Percentiles rank a stretch among this genome's conserved stretches.
phyloP scores from a whole-genome alignment of 2,888 invertebrate genomes.

The Pterobdella sp. region DNA sequence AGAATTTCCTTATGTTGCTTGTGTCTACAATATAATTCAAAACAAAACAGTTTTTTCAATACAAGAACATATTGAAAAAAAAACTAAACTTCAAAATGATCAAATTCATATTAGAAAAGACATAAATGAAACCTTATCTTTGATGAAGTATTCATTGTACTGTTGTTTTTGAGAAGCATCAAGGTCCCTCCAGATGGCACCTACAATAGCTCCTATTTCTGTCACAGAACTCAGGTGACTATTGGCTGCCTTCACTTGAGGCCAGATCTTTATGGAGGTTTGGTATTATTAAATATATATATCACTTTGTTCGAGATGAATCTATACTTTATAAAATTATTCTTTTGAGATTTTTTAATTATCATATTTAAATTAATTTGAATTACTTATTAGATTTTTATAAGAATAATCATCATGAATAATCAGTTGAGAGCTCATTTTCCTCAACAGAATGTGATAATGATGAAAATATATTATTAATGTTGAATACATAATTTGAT shows the following conservation, averaged over 20 bases:
- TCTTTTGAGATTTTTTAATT: no score
- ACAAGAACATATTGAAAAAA: background rate
- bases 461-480: no score
- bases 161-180: conserved; percentile 37
- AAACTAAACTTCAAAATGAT: background rate
- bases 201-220: conserved; percentile 39
- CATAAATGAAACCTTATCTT: conserved; percentile 34
- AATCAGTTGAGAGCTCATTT: no score
- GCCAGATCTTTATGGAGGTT: conserved; percentile 38
- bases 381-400: no score
- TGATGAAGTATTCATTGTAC: conserved; percentile 37
- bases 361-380: no score
- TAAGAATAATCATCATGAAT: no score
- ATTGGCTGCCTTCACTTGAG: conserved; percentile 38
- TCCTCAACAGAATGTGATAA: no score
- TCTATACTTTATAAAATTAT: background rate
- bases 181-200: conserved; percentile 39
- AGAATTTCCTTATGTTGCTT: no score
- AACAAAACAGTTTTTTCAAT: background rate
- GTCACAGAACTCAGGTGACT: conserved; percentile 37
- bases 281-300: no score
- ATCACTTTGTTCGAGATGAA: background rate
- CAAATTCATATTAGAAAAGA: background rate
- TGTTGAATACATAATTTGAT: no score
- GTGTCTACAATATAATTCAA: background rate